Evolutionary conservation across 2,113 vertebrate genomes (phyloP).

Genomic region (Eulemur macaco): DNA sequence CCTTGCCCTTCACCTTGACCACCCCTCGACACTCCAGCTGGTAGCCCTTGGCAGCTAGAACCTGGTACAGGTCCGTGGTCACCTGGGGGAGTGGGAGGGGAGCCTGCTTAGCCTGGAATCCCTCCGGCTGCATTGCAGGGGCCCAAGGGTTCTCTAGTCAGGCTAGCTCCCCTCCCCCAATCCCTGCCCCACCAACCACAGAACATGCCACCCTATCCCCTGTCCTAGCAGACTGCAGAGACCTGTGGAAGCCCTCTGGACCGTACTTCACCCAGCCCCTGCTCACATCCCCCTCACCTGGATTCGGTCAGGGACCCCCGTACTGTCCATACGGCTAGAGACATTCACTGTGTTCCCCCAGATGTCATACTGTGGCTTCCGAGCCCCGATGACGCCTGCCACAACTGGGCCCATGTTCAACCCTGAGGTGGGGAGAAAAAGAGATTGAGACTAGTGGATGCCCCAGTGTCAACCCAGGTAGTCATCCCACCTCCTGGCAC

Average conservation of each 20-base stretch:
- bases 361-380: slow-evolving; percentile 96
- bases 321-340: slow-evolving; percentile 98
- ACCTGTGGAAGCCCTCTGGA: neutral
- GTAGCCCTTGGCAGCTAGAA: slow-evolving; percentile 93
- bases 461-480: neutral
- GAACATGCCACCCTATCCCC: slow-evolving; percentile 8
- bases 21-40: slow-evolving; percentile 94
- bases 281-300: slow-evolving; percentile 86
- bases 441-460: neutral
- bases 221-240: neutral
- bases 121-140: slow-evolving; percentile 23
- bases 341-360: slow-evolving; percentile 98
- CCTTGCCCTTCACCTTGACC: slow-evolving; percentile 97
- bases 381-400: slow-evolving; percentile 94
- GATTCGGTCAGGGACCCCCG: slow-evolving; percentile 94
- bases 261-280: neutral
- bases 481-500: neutral
- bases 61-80: slow-evolving; percentile 95
- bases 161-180: neutral
- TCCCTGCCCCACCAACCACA: neutral
- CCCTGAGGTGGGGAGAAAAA: slow-evolving; percentile 81
- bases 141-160: neutral
- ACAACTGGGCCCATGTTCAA: slow-evolving; percentile 97
- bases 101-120: slow-evolving; percentile 57
- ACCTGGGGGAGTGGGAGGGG: slow-evolving; percentile 84